A percentile compares a stretch with the other conserved stretches of the same genome.
phyloP scores from a whole-genome alignment of 2,888 invertebrate species.

The Galeopsomyia nigrocyanea region DNA sequence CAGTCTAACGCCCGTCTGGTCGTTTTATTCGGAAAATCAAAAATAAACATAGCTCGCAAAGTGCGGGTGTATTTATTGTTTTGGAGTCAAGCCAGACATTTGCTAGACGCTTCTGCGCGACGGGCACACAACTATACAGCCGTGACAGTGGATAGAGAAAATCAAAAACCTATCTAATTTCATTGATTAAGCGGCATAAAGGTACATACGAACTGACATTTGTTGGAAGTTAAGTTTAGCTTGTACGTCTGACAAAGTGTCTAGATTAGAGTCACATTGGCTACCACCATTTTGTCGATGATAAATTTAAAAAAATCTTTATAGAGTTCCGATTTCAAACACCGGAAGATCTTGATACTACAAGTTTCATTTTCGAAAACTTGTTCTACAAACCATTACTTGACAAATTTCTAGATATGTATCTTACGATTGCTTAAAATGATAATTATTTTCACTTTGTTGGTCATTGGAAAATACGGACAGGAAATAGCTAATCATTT shows the following conservation, averaged over 20 bases:
- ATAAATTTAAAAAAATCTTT: not conserved
- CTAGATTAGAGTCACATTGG: not conserved
- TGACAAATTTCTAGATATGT: too few relatives aligned
- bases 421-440: too few relatives aligned
- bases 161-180: constrained; percentile 10
- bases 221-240: too few relatives aligned
- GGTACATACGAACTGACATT: too few relatives aligned
- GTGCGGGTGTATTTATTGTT: not conserved
- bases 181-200: not conserved
- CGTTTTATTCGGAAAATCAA: constrained; percentile 12
- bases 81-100: constrained; percentile 28
- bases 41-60: constrained; percentile 12
- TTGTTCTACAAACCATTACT: too few relatives aligned
- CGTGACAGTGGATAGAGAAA: not conserved
- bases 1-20: not conserved
- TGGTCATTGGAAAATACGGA: not conserved
- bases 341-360: too few relatives aligned
- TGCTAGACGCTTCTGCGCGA: constrained; percentile 7
- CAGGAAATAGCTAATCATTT: not conserved
- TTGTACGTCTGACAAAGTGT: not conserved
- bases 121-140: too few relatives aligned
- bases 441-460: not conserved
- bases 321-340: too few relatives aligned
- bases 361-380: too few relatives aligned
- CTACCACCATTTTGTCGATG: not conserved